Evolutionary conservation across 2,113 vertebrate genomes (phyloP), one percentile per base, ranked within the genome.

Genomic region (Casuarius casuarius): DNA sequence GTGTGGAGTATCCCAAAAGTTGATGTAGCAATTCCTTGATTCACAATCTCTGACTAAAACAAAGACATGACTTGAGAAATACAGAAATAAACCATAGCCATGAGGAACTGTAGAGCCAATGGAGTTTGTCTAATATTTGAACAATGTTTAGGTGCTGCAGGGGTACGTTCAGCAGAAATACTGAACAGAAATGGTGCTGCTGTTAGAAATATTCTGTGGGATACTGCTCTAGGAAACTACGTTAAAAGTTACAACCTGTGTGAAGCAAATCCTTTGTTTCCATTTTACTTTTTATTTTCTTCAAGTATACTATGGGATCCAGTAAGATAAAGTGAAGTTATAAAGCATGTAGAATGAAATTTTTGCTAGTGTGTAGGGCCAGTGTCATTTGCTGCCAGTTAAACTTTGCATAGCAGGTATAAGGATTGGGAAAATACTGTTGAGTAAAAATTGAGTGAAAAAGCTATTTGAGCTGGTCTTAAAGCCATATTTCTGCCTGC

Each of bases 81-180:
- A n/a, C 0, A 19, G 22, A 82, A 46, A 7, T 35, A 73, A 83
- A 14, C 12, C 9, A 14, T 2, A 63, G 12, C 1, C 20, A 8
- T 31, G 26, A 84, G 87, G n/a, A 88, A 19, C 2, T 78, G 4
- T 18, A 65, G 21, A 89, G 18, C 5, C 7, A 71, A 21, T 2
- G n/a, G 23, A 46, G 19, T 4, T 49, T 71, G 3, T 38, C 10
- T 67, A 65, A 61, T 19, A 33, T 26, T 63, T 65, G 21, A 35
- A 4, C 12, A 83, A 42, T 7, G 28, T 7, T 16, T 80, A 31
- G n/a, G 2, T 70, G 10, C 9, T 58, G 12, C 14, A 49, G 44
- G 23, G 65, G 81, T 51, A 35, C 67, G 2, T 46, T 77, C 19
- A 87, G 6, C 28, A 90, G 42, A 62, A 75, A 75, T 54, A 25